Conservation (phyloP, 1,140 invertebrate species). For the Brachionus sp. region DNA sequence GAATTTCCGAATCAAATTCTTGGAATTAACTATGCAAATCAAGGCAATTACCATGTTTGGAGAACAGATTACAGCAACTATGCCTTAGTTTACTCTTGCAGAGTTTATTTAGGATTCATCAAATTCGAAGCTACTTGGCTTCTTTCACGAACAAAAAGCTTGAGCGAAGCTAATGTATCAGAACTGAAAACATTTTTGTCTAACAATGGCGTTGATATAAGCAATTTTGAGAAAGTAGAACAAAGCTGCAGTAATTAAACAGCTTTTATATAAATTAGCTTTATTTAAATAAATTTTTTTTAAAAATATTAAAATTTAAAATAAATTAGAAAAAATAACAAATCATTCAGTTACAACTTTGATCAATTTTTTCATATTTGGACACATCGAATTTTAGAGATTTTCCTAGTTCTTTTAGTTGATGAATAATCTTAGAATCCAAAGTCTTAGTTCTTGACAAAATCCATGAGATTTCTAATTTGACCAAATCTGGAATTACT, state of each 20-base stretch:
- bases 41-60: slow-evolving; percentile 37
- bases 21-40: neutral
- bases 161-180: neutral
- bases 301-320: neutral
- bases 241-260: slow-evolving; percentile 17
- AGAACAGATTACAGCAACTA: slow-evolving; percentile 1
- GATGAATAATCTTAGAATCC: neutral
- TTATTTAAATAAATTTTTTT: neutral
- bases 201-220: neutral
- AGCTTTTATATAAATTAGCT: neutral
- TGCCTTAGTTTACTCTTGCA: slow-evolving; percentile 34
- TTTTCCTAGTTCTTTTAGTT: neutral
- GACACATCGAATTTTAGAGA: slow-evolving; percentile 1
- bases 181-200: neutral
- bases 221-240: neutral
- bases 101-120: slow-evolving; percentile 6
- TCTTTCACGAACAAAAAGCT: slow-evolving; percentile 10
- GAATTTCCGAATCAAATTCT: slow-evolving; percentile 11
- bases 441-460: slow-evolving; percentile 37
- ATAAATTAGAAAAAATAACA: neutral
- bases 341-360: neutral
- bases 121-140: slow-evolving; percentile 37
- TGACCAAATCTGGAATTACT: slow-evolving; percentile 20
- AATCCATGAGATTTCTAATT: slow-evolving; percentile 43
- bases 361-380: neutral